A percentile compares a stretch with the other conserved stretches of the same genome.
Evolutionary conservation across 2,888 invertebrate genomes (phyloP).

Genomic region (Labia minor): DNA sequence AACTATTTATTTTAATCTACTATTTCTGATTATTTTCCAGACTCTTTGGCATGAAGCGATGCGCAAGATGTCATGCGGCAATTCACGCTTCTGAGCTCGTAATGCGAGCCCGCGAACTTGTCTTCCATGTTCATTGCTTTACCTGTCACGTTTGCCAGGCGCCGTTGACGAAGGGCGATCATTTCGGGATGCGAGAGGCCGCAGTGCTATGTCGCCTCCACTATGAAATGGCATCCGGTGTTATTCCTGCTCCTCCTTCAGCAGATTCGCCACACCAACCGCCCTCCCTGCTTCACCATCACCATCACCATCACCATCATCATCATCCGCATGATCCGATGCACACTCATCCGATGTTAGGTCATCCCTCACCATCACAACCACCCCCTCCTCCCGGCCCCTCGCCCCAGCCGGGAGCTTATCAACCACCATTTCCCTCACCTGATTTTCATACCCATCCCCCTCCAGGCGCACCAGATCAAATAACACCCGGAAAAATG

Average conservation of each 20-base stretch:
- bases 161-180: slow-evolving; percentile 83
- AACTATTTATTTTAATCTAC: too few species aligned
- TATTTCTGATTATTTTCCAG: slow-evolving; percentile 56
- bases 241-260: slow-evolving; percentile 15
- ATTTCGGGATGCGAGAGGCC: slow-evolving; percentile 83
- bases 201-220: slow-evolving; percentile 76
- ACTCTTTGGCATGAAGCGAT: slow-evolving; percentile 79
- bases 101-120: slow-evolving; percentile 84
- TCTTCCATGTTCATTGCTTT: slow-evolving; percentile 92
- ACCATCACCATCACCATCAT: slow-evolving; percentile 34
- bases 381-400: slow-evolving; percentile 34
- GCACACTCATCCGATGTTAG: slow-evolving; percentile 39
- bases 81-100: slow-evolving; percentile 86
- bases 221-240: slow-evolving; percentile 45
- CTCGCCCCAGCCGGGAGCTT: slow-evolving; percentile 42
- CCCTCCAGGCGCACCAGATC: slow-evolving; percentile 23
- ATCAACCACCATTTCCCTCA: slow-evolving; percentile 34
- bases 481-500: slow-evolving; percentile 31
- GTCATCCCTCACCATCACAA: slow-evolving; percentile 42
- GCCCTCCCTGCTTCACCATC: slow-evolving; percentile 28
- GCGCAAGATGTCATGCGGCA: slow-evolving; percentile 78
- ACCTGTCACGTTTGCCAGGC: slow-evolving; percentile 81
- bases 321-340: slow-evolving; percentile 30
- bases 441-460: slow-evolving; percentile 21
- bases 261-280: slow-evolving; percentile 41